Base-by-base conservation (phyloP, 2,797 vertebrate species). In the Gymnodraco acuticeps region DNA sequence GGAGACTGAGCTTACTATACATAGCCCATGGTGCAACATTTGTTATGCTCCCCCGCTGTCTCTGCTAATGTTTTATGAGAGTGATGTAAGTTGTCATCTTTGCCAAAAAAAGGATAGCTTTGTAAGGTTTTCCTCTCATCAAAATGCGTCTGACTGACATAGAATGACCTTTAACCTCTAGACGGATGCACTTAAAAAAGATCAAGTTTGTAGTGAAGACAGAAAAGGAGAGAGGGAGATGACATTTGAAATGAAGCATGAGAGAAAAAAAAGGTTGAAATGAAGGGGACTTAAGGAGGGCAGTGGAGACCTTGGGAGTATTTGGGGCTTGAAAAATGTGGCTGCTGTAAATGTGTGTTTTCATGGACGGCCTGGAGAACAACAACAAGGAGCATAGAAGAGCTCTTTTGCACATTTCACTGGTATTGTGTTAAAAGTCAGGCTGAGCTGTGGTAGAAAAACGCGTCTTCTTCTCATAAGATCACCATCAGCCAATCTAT, bases 301-400 rank as follows among this genome's bases (percentile, higher is more conserved):
- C 58, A 72, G 67, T 16, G n/a, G 50, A 62, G 78, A 60, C 66
- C 72, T 73, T 78, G 73, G 27, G 66, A 75, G 55, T 33, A 31
- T 69, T 72, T 50, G 19, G n/a, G 48, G 17, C 75, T 70, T 84
- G 82, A 85, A 42, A 74, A 78, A 88, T 77, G 70, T 45, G 50
- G 31, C 51, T 31, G 64, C 55, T 74, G 62, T 67, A 62, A 56
- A 19, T 10, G 70, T 27, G 41, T 41, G 48, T 77, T 80, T 56
- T 47, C 42, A 62, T 77, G 13, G 45, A 54, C 46, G 54, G 27
- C 19, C 14, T 78, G 45, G 58, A 5, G 67, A 54, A 73, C 56
- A 67, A 61, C 50, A 64, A 58, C 41, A 60, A 20, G 14, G 20
- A 56, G 60, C 64, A 54, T 56, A 51, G 15, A 46, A 20, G 62